Base-by-base conservation (phyloP, 2,113 vertebrate species). In the Arenaria interpres region DNA sequence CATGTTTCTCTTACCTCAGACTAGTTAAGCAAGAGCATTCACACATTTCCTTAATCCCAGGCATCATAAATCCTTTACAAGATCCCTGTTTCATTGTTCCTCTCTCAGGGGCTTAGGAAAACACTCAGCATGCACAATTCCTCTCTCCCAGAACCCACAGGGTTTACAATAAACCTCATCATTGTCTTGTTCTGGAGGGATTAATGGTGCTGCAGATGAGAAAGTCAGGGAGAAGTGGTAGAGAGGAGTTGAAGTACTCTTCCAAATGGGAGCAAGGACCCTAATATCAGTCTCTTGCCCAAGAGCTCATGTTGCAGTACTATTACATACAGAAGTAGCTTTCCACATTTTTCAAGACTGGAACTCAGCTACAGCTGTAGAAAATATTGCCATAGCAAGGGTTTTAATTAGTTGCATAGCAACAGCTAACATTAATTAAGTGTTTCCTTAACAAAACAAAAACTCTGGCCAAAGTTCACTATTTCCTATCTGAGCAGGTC, bases 11-110 rank as follows among this genome's bases (percentile, higher is more conserved):
- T 97, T 96, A 97, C 90, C 89, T 97, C 90, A 85, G 80, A 87
- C 78, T 33, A 15, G 96, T 83, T 97, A 97, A 97, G 90, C 88
- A 93, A 95, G 39, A n/a, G 80, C 93, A 94, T 98, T 97, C 97
- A 96, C 96, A 97, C 35, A 93, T 96, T 97, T 94, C 85, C 96
- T 97, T 97, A 98, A 98, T 98, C 97, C 97, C 35, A 77, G 91
- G 91, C 91, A 63, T 75, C 92, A 96, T 97, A 98, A 98, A 98
- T 97, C 94, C 96, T 97, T 97, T 97, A 90, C 90, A 93, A 96
- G 81, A 83, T 87, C 95, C 75, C 93, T 96, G 91, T 94, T 97
- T 85, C 93, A 96, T 97, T 98, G 96, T 97, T 97, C 95, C 92
- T 97, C 93, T 97, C 97, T 97, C 97, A 97, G 71, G 92, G 85